phyloP scores from a whole-genome alignment of 1,140 invertebrate genomes.

The Dicyema japonicum region DNA sequence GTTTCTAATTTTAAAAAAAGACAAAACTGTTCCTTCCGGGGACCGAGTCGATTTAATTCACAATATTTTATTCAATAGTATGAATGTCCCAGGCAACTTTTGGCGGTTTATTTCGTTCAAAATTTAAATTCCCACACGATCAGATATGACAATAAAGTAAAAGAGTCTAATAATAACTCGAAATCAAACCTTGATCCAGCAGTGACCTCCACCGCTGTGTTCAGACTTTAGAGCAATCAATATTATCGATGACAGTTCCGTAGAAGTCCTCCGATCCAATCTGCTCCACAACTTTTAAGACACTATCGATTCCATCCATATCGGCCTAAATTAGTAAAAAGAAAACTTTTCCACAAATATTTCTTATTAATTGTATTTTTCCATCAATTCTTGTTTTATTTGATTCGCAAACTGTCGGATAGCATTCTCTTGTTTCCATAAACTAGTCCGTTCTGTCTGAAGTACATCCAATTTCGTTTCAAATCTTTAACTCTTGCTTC shows the following conservation, averaged over 20 bases:
- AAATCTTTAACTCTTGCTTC: too few species aligned
- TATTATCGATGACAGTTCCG: constrained; percentile 82
- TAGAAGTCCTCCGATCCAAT: constrained; percentile 65
- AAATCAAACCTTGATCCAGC: too few species aligned
- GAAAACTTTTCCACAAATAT: background rate
- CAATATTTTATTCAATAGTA: too few species aligned
- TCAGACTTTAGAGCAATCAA: constrained; percentile 77
- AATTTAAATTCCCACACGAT: constrained; percentile 77
- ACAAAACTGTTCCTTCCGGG: constrained; percentile 30
- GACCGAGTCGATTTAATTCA: constrained; percentile 54
- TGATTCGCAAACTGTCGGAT: constrained; percentile 57
- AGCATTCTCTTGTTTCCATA: constrained; percentile 67
- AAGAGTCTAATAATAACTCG: constrained; percentile 33
- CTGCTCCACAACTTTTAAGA: constrained; percentile 34
- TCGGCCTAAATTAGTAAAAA: constrained; percentile 2
- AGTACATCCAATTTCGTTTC: constrained; percentile 61
- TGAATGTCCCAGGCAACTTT: constrained; percentile 71
- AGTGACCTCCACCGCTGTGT: constrained; percentile 88
- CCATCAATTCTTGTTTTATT: constrained; percentile 65
- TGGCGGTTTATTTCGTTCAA: constrained; percentile 88
- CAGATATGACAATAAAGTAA: constrained; percentile 87
- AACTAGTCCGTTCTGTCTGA: too few species aligned
- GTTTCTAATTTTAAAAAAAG: too few species aligned
- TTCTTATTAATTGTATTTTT: constrained; percentile 64
- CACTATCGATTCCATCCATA: constrained; percentile 6